Conservation (phyloP, 2,888 invertebrate species). For the Protonemura montana region DNA sequence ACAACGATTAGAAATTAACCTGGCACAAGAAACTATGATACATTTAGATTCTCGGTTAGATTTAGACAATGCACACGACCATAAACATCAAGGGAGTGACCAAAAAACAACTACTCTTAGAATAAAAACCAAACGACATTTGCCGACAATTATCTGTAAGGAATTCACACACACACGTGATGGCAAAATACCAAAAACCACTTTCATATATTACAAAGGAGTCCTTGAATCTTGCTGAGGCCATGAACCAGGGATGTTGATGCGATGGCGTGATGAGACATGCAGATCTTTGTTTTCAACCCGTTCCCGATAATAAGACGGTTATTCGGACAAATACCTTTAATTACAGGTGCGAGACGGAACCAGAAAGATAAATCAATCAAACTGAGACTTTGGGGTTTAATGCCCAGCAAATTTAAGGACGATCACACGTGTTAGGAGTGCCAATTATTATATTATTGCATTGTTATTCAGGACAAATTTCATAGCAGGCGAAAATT, state of each 20-base stretch:
- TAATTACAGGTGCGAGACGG: neutral
- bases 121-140: neutral
- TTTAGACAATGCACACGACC: too few relatives aligned
- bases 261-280: too few relatives aligned
- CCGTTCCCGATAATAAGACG: neutral
- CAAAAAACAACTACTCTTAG: neutral
- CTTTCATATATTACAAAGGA: neutral
- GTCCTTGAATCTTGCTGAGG: neutral
- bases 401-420: too few relatives aligned
- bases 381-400: neutral
- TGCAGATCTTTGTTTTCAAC: neutral
- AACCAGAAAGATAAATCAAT: conserved; percentile 7
- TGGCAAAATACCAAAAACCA: conserved; percentile 12
- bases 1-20: too few relatives aligned
- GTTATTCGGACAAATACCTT: neutral
- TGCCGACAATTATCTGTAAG: neutral
- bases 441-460: neutral
- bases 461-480: neutral
- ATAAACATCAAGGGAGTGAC: conserved; percentile 1
- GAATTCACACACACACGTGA: neutral
- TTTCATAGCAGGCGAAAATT: neutral
- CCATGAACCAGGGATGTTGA: neutral
- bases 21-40: too few relatives aligned
- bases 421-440: neutral
- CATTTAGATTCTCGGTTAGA: too few relatives aligned